Base-by-base conservation (phyloP, 2,113 vertebrate species). In the Myrmecobius fasciatus region DNA sequence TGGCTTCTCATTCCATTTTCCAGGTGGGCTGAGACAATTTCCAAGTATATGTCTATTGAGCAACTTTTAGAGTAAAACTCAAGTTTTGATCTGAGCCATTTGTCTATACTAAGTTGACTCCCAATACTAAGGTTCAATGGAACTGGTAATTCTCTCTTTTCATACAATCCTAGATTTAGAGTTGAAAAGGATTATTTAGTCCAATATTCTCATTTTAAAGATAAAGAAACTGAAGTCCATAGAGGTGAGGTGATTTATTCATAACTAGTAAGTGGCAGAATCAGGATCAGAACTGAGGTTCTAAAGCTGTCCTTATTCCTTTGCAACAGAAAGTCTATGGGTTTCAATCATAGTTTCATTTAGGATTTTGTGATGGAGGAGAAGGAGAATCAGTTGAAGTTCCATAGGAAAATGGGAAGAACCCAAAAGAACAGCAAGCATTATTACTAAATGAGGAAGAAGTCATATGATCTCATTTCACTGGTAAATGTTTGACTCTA, bases 401-500 rank as follows among this genome's bases (percentile, higher is more conserved):
- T 52, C 60, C 28, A 43, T 26, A 0, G 0, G 89, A 46, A 60
- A 31, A 67, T 49, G n/a, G 47, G 47, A 7, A 28, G 11, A 49
- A 46, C 88, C 36, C 28, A 26, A 43, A 56, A 60, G 25, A 89
- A 31, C 0, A 92, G 92, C 26, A 47, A 26, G 28, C n/a, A 5
- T 46, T 43, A 51, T 93, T 93, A 93, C 60, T 88, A 91, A 94
- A 97, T 26, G 8, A 96, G 97, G 95, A 96, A 97, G 91, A 46
- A 31, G 52, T 25, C 52, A 3, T 0, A 36, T 31, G 53, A 90
- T 94, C 93, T 91, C 47, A 3, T n/a, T 92, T 90, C 90, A 43
- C 90, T 48, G 56, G 96, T 97, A 93, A 98, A 98, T 98, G 46
- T 97, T 98, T 98, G 93, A 97, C 97, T 89, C 28, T 0, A 0